phyloP scores from a whole-genome alignment of 1,140 invertebrate genomes.

The Drosophila lacteicornis region DNA sequence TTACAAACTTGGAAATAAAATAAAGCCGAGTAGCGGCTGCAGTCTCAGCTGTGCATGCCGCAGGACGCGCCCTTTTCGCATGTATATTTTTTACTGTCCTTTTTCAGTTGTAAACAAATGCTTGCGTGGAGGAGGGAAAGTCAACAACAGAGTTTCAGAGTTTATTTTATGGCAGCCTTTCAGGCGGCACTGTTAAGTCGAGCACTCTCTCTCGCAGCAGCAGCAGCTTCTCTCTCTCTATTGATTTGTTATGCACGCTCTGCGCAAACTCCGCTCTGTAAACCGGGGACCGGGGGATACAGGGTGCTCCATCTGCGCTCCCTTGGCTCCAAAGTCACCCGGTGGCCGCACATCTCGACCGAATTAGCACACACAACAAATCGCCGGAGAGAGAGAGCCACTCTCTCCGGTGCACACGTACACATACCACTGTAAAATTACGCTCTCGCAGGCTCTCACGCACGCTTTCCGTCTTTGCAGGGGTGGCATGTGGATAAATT shows the following conservation, averaged over 20 bases:
- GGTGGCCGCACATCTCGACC: slow-evolving; percentile 3
- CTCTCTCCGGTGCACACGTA: slow-evolving; percentile 3
- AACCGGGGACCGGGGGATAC: slow-evolving; percentile 46
- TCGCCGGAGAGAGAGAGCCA: background rate
- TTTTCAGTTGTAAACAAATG: slow-evolving; percentile 64
- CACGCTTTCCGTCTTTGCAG: slow-evolving; percentile 71
- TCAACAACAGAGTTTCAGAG: slow-evolving; percentile 48
- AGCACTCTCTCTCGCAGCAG: background rate
- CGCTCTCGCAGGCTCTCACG: slow-evolving; percentile 37
- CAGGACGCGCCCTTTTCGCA: slow-evolving; percentile 69
- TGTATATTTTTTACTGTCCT: slow-evolving; percentile 7
- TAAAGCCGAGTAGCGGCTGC: slow-evolving; percentile 21
- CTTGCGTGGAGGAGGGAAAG: slow-evolving; percentile 14
- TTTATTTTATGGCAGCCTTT: slow-evolving; percentile 72
- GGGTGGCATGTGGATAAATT: slow-evolving; percentile 85
- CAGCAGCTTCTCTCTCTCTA: slow-evolving; percentile 33
- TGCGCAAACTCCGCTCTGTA: slow-evolving; percentile 58
- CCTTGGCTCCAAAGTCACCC: slow-evolving; percentile 18
- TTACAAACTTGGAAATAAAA: slow-evolving; percentile 27
- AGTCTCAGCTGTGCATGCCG: slow-evolving; percentile 49
- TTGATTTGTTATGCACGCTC: slow-evolving; percentile 67
- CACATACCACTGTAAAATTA: background rate
- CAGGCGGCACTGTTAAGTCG: slow-evolving; percentile 63
- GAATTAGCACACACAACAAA: slow-evolving; percentile 42
- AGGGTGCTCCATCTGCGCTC: slow-evolving; percentile 39